These are phyloP conservation scores for Deroplatys truncata DNA, from an alignment of 2,888 invertebrate genomes.

Conservation along the genomic window DNA sequence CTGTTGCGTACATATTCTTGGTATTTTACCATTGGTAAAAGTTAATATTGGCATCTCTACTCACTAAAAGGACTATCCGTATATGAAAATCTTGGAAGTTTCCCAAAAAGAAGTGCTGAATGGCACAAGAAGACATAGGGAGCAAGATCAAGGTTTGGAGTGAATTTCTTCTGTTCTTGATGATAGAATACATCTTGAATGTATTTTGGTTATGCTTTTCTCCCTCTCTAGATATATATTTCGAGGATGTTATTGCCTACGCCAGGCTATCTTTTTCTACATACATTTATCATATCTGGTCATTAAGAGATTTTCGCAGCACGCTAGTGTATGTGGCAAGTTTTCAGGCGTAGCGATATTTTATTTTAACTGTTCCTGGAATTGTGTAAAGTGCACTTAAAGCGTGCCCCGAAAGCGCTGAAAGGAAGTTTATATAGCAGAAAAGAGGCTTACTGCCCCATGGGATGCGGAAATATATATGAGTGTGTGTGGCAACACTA, in stretches of 20 bases:
- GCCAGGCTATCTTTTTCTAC: too few species aligned
- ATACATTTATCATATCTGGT: background rate
- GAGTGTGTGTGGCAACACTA: background rate
- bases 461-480: background rate
- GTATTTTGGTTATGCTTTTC: background rate
- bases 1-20: too few species aligned
- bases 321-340: background rate
- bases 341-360: background rate
- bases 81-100: too few species aligned
- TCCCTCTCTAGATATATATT: background rate
- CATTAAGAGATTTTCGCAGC: background rate
- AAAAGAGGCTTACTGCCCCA: background rate
- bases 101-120: too few species aligned
- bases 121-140: too few species aligned
- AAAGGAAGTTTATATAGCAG: background rate
- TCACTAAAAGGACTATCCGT: too few species aligned
- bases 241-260: background rate
- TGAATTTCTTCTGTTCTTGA: background rate
- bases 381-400: background rate
- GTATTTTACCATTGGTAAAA: too few species aligned
- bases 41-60: too few species aligned
- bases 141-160: too few species aligned
- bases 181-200: background rate
- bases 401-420: background rate
- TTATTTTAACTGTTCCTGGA: background rate